These are phyloP conservation scores for Callyntrura guangdongensis DNA, from an alignment of 2,888 invertebrate genomes.

Conservation along the genomic window DNA sequence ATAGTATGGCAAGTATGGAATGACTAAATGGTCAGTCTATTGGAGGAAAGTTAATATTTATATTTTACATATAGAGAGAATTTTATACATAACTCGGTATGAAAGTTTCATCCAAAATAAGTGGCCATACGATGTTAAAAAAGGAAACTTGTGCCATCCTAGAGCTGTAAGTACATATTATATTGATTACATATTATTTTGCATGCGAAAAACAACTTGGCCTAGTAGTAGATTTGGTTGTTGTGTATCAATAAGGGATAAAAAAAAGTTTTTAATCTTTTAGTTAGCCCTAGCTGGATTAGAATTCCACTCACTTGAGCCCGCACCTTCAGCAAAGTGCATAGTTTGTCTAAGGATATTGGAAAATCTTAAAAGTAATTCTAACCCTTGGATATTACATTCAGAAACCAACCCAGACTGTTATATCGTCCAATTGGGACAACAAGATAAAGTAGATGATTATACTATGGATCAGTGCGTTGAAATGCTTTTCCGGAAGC, in stretches of 20 bases:
- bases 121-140: slow-evolving; percentile 61
- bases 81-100: slow-evolving; percentile 56
- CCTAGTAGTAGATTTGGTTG: no score
- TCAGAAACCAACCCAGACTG: slow-evolving; percentile 35
- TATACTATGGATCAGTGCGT: slow-evolving; percentile 29
- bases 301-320: slow-evolving; percentile 55
- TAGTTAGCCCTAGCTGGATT: slow-evolving; percentile 59
- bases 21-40: neutral
- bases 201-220: no score
- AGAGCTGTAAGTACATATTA: slow-evolving; percentile 39
- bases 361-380: slow-evolving; percentile 3
- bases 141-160: slow-evolving; percentile 58
- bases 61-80: slow-evolving; percentile 27
- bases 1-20: neutral
- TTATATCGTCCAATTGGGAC: slow-evolving; percentile 15
- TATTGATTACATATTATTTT: neutral
- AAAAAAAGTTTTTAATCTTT: no score
- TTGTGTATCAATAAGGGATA: neutral
- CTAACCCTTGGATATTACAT: slow-evolving; percentile 56
- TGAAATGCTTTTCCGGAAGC: slow-evolving; percentile 1
- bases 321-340: slow-evolving; percentile 50
- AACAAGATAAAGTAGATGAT: slow-evolving; percentile 56
- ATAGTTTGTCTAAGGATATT: slow-evolving; percentile 49
- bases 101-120: slow-evolving; percentile 53
- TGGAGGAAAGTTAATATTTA: no score